Conservation (phyloP, 35 echinoderm and acorn worm genomes). For the Eucidaris tribuloides region DNA sequence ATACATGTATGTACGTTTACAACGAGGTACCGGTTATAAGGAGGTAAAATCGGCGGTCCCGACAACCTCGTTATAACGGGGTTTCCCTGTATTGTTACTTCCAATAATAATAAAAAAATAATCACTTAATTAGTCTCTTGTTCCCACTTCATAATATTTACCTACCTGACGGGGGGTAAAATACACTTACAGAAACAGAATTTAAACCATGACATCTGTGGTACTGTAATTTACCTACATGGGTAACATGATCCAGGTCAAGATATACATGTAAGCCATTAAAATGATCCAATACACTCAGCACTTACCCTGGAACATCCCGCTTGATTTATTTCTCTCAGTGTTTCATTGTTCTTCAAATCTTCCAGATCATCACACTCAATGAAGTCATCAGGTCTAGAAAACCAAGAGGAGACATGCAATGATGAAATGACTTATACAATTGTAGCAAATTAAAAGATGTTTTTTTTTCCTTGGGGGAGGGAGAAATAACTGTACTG, state of each 20-base stretch:
- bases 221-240: no score
- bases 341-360: constrained; percentile 27
- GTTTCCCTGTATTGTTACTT: no score
- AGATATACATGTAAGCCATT: neutral
- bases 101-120: no score
- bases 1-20: no score
- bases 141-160: neutral
- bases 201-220: no score
- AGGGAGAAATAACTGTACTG: neutral
- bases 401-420: neutral
- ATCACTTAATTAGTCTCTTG: neutral
- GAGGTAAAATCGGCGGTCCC: no score
- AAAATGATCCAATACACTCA: neutral
- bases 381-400: constrained; percentile 42
- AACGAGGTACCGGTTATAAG: no score
- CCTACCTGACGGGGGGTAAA: neutral
- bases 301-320: constrained; percentile 40
- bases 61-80: no score
- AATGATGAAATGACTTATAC: neutral
- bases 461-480: no score
- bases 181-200: neutral
- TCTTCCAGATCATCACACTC: constrained; percentile 46
- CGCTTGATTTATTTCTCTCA: neutral
- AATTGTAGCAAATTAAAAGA: neutral
- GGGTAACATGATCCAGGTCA: no score